Base-by-base conservation (phyloP, 2,888 invertebrate genomes). In the Apodemia duryi region DNA sequence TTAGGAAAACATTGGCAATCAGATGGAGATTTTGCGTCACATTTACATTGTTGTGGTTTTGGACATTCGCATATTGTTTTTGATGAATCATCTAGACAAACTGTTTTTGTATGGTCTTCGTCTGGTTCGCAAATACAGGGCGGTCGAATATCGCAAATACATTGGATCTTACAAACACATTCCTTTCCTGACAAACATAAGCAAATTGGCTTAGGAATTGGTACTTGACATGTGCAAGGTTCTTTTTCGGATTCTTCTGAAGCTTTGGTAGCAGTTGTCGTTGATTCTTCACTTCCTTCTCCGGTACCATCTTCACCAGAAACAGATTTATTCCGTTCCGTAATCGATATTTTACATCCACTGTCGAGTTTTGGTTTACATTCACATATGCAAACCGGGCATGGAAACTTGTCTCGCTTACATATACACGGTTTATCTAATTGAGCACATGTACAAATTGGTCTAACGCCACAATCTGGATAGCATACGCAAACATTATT, bases 351-450 rank as follows among this genome's bases (percentile, higher is more conserved):
- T 65, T 21, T 74, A 68, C 38, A 73, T 62, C 66, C 54, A n/a
- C 57, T 57, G 38, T 46, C 61, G 13, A 29, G 63, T 61, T 67
- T 69, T 7, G 83, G 83, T 67, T 86, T 85, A 66, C 72, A 66
- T 72, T 82, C 78, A 72, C 91, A 91, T 49, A 71, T 71, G 68
- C 91, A 91, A 65, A 84, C 65, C 52, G 87, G 83, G 65, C 69
- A 75, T n/a, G 88, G 84, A 74, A 76, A 84, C 67, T 80, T 82
- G 38, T 71, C 78, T 1, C 77, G 74, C 52, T 80, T 69, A 69
- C 91, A 91, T 66, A 86, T 70, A 68, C 91, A 90, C 41, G 88
- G 88, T 69, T 84, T 87, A n/a, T 82, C 77, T 38, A 89, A 69
- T 28, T 79, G 57, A 4, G 75, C 79, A 72, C 91, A 91, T 62